Evolutionary conservation across 2,888 invertebrate genomes (phyloP).

Genomic region (Adela reaumurella): DNA sequence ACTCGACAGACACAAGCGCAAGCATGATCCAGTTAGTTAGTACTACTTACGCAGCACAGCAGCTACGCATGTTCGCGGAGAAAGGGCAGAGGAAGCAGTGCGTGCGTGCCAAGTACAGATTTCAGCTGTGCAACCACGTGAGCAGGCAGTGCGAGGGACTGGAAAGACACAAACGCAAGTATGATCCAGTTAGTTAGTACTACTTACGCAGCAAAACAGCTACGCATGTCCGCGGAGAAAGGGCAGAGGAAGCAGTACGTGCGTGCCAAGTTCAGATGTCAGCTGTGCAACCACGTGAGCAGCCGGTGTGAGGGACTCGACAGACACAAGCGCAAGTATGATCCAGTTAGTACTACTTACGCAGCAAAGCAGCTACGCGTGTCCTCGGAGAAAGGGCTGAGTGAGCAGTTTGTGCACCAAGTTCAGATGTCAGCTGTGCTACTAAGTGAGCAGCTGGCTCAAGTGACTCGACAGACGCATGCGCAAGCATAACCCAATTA

Average conservation of each 20-base stretch:
- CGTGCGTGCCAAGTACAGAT: not conserved
- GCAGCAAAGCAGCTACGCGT: not conserved
- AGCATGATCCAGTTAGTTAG: not conserved
- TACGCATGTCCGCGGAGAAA: not conserved
- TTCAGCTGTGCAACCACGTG: not conserved
- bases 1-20: not conserved
- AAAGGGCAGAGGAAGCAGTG: not conserved
- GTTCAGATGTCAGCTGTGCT: not conserved
- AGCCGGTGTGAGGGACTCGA: not conserved
- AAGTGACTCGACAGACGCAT: not conserved
- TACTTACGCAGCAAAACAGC: too few species aligned
- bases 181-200: not conserved
- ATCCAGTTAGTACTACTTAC: not conserved
- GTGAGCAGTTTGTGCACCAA: not conserved
- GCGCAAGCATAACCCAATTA: not conserved
- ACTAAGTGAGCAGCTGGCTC: not conserved
- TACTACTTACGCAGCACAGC: too few species aligned
- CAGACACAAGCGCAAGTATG: not conserved
- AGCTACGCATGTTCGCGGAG: not conserved
- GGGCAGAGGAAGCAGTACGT: not conserved
- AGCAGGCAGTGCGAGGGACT: not conserved
- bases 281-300: not conserved
- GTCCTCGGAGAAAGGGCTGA: not conserved
- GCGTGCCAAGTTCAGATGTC: not conserved
- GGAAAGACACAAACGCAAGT: not conserved